Conservation (phyloP, 2,888 invertebrate species). For the Drosophila rellima region DNA sequence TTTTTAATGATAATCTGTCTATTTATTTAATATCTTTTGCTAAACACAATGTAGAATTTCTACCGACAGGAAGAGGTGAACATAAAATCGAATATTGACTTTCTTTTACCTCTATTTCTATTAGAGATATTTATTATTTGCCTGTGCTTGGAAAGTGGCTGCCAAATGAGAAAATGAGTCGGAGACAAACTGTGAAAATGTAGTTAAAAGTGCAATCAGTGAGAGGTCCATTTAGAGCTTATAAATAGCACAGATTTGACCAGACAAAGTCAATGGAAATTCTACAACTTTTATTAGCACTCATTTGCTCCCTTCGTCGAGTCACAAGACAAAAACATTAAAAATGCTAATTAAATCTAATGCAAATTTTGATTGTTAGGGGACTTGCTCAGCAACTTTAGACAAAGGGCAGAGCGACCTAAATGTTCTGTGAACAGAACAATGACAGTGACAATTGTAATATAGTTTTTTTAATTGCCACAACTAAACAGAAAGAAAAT, state of each 20-base stretch:
- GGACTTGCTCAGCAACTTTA: conserved; percentile 14
- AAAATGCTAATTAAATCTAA: conserved; percentile 72
- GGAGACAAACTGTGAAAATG: conserved; percentile 21
- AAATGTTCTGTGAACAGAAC: conserved; percentile 5
- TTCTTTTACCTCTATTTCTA: not conserved
- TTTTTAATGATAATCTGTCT: conserved; percentile 2
- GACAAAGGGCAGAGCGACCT: conserved; percentile 1
- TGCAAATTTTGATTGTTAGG: conserved; percentile 49
- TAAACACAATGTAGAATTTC: not conserved
- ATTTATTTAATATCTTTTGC: conserved; percentile 3
- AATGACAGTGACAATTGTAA: conserved; percentile 8
- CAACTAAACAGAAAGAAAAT: not conserved
- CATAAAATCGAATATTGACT: conserved; percentile 9
- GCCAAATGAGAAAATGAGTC: conserved; percentile 26
- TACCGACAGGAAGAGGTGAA: conserved; percentile 6
- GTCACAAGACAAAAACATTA: conserved; percentile 31
- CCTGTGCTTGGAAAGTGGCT: conserved; percentile 21
- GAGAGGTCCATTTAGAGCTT: conserved; percentile 45
- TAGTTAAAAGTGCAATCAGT: conserved; percentile 41
- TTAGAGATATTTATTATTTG: not conserved
- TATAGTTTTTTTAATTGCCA: conserved; percentile 27
- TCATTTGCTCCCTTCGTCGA: conserved; percentile 17
- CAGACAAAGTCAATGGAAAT: conserved; percentile 46
- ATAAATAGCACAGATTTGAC: conserved; percentile 40
- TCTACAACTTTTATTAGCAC: conserved; percentile 50